A percentile compares a stretch with the other conserved stretches of the same genome.
phyloP scores from a whole-genome alignment of 2,888 invertebrate species.

The Phyllotreta cruciferae region DNA sequence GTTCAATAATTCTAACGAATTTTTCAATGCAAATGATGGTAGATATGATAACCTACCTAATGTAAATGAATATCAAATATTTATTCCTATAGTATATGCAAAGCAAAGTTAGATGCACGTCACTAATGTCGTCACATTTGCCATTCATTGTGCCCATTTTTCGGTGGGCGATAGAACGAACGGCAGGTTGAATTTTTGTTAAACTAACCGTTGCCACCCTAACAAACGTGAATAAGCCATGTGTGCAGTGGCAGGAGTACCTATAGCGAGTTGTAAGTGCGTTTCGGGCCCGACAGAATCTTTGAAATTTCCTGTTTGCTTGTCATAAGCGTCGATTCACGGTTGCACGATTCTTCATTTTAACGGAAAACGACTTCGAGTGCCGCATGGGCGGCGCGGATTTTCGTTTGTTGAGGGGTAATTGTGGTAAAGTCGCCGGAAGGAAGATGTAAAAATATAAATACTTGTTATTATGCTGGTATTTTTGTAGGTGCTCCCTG shows the following conservation, averaged over 20 bases:
- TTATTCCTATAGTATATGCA: too few species aligned
- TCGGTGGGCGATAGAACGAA: slow-evolving; percentile 12
- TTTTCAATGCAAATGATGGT: too few species aligned
- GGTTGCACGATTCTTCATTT: slow-evolving; percentile 49
- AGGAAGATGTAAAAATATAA: too few species aligned
- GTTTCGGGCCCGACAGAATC: slow-evolving; percentile 42
- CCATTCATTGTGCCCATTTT: too few species aligned
- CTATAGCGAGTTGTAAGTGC: slow-evolving; percentile 39
- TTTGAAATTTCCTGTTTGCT: slow-evolving; percentile 56
- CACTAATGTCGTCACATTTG: too few species aligned
- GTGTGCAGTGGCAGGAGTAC: slow-evolving; percentile 50
- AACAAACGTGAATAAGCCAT: slow-evolving; percentile 40
- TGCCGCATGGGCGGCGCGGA: slow-evolving; percentile 17
- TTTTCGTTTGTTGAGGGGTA: neutral
- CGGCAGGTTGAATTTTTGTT: slow-evolving; percentile 32
- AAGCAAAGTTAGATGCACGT: too few species aligned
- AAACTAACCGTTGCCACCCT: slow-evolving; percentile 42
- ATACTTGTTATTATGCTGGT: too few species aligned
- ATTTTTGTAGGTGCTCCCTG: too few species aligned
- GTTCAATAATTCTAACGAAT: too few species aligned
- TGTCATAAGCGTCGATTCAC: slow-evolving; percentile 57
- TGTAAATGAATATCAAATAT: too few species aligned
- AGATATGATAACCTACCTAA: too few species aligned
- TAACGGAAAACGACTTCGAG: slow-evolving; percentile 47
- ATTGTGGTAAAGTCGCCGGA: too few species aligned